phyloP scores from a whole-genome alignment of 2,888 invertebrate genomes.

The Micropterix aruncella region DNA sequence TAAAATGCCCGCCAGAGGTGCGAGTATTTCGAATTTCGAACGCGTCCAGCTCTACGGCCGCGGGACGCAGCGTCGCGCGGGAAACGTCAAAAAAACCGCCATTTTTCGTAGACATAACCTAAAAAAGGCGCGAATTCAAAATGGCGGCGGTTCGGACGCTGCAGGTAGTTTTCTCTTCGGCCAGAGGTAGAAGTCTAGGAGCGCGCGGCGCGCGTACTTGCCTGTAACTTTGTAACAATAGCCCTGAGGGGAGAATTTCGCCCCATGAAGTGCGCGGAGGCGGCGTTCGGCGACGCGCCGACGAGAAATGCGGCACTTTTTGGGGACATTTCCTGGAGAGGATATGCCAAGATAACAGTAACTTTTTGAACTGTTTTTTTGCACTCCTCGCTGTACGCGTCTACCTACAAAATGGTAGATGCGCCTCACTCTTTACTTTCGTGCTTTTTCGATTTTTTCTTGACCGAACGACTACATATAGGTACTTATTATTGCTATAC shows the following conservation, averaged over 20 bases:
- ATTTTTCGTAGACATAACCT: neutral
- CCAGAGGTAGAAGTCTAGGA: constrained; percentile 34
- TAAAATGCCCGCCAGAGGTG: constrained; percentile 37
- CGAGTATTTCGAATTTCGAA: constrained; percentile 1
- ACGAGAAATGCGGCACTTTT: constrained; percentile 32
- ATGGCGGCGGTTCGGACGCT: too few species aligned
- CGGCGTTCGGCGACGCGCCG: constrained; percentile 23
- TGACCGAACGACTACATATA: too few species aligned
- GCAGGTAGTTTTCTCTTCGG: too few species aligned
- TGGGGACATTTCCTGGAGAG: constrained; percentile 26
- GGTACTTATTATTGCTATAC: too few species aligned
- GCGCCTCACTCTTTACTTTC: too few species aligned
- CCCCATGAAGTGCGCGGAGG: constrained; percentile 29
- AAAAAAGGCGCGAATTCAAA: too few species aligned
- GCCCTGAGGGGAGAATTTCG: constrained; percentile 37
- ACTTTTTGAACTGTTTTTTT: constrained; percentile 30
- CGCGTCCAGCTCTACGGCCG: neutral
- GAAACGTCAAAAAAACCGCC: neutral
- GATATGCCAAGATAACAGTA: constrained; percentile 46
- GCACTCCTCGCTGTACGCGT: neutral
- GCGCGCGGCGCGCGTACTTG: constrained; percentile 26
- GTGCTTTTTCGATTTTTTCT: too few species aligned
- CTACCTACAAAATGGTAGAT: neutral
- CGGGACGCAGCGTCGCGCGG: neutral
- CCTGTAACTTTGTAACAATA: constrained; percentile 39